Base-by-base conservation (phyloP, 2,888 invertebrate genomes). In the Willowsia nigromaculata region DNA sequence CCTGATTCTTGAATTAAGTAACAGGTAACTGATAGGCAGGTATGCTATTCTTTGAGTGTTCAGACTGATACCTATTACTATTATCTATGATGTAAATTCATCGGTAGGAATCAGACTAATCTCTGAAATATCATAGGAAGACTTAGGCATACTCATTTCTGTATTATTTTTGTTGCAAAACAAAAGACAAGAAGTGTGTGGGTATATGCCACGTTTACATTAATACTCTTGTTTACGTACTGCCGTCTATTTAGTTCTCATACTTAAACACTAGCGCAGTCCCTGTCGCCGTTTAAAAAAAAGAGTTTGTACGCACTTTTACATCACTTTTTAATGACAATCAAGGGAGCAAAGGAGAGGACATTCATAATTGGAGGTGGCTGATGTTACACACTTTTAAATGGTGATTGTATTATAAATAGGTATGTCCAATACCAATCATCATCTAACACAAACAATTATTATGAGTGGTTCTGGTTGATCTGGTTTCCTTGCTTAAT, bases 401-500 rank as follows among this genome's bases (percentile, higher is more conserved):
- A 80, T 80, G 37, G 40, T 22, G 62, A 81, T 62, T 62, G 62
- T 65, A 62, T 15, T 4, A 53, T 53, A 53, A 2, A 6, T 47
- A 47, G 15, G 47, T 13, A 47, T 71, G n/a, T 18, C 40, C 40
- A 18, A 11, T 40, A 18, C 11, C n/a, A 65, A 33, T 33, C n/a
- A 1, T 22, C 27, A 74, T 71, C 22, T n/a, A n/a, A n/a, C n/a
- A n/a, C n/a, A n/a, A n/a, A n/a, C 37, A 25, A 40, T 27, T 74
- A 30, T 9, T 43, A 11, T 47, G 53, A 85, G 78, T 78, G 50
- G 85, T 85, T 85, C 85, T 78, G 50, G 85, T 85, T 85, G 85
- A 85, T 85, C 85, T 85, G 78, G 85, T 85, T 85, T 74, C 74
- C 74, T 74, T 74, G 74, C 74, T 74, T 74, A 74, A 74, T 74